phyloP scores from a whole-genome alignment of 2,797 vertebrate species.

The Agapornis canus region DNA sequence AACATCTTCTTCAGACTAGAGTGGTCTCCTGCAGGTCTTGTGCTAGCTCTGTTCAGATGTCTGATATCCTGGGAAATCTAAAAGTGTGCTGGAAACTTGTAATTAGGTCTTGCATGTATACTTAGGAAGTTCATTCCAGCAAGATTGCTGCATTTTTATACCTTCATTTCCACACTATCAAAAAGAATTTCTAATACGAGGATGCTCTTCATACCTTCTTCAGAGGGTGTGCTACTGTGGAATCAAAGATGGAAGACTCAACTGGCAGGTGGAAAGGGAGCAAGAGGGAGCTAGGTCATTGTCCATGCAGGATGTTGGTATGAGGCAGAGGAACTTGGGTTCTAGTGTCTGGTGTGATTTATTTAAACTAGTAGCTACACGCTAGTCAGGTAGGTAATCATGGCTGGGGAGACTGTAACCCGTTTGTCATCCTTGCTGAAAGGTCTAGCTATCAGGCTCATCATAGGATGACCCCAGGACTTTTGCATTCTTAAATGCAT shows the following conservation, averaged over 20 bases:
- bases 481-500: not conserved
- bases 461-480: not conserved
- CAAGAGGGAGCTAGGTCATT: fast-evolving
- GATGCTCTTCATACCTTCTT: not conserved
- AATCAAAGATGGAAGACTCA: not conserved
- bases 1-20: not conserved
- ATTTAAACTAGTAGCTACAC: not conserved
- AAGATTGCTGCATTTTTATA: not conserved
- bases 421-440: not conserved
- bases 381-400: not conserved
- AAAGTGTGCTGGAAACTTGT: not conserved
- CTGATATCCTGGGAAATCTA: not conserved
- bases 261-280: not conserved
- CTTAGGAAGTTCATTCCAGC: not conserved
- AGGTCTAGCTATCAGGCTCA: not conserved
- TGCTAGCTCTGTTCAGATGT: not conserved
- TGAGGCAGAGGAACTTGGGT: not conserved
- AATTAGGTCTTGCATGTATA: not conserved
- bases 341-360: not conserved
- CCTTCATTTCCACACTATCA: not conserved
- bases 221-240: not conserved
- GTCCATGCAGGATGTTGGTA: not conserved
- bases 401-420: not conserved
- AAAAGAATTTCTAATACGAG: not conserved
- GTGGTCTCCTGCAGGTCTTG: not conserved